A percentile compares a stretch with the other conserved stretches of the same genome.
phyloP scores from a whole-genome alignment of 2,113 vertebrate genomes.

The Octodon degus region DNA sequence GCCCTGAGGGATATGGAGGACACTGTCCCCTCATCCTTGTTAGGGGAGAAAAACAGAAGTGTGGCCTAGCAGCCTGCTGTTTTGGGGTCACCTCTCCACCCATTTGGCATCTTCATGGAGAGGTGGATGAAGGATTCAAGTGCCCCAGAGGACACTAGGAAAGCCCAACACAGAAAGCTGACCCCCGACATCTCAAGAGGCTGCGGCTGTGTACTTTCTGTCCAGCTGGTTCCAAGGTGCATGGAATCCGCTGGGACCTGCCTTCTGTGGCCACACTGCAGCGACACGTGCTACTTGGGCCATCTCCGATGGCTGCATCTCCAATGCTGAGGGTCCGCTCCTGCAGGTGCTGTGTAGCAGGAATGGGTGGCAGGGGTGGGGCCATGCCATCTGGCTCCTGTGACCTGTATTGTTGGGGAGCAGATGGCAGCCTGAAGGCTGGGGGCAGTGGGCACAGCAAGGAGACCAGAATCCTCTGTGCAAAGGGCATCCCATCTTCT shows the following conservation, averaged over 20 bases:
- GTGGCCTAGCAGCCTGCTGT: background rate
- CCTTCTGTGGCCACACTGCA: background rate
- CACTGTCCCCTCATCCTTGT: slow-evolving; percentile 13
- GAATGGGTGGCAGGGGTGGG: slow-evolving; percentile 72
- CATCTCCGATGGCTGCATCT: background rate
- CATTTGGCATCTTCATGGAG: background rate
- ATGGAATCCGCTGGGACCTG: background rate
- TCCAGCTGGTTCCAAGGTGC: slow-evolving; percentile 37
- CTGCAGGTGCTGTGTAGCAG: background rate
- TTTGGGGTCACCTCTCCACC: slow-evolving; percentile 1
- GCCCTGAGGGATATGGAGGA: slow-evolving; percentile 65
- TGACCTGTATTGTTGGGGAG: slow-evolving; percentile 53
- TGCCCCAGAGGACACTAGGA: background rate
- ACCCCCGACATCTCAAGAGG: background rate
- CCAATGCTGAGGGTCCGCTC: background rate
- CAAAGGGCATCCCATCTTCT: slow-evolving; percentile 81
- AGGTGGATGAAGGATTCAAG: background rate
- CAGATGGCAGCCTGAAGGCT: slow-evolving; percentile 40
- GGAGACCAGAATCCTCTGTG: slow-evolving; percentile 46
- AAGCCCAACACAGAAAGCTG: background rate
- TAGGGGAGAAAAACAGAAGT: background rate
- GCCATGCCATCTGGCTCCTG: background rate
- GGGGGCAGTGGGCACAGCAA: background rate
- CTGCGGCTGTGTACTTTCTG: slow-evolving; percentile 24
- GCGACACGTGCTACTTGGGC: background rate